Base-by-base conservation (phyloP, 2,113 vertebrate species). In the Macquaria australasica region DNA sequence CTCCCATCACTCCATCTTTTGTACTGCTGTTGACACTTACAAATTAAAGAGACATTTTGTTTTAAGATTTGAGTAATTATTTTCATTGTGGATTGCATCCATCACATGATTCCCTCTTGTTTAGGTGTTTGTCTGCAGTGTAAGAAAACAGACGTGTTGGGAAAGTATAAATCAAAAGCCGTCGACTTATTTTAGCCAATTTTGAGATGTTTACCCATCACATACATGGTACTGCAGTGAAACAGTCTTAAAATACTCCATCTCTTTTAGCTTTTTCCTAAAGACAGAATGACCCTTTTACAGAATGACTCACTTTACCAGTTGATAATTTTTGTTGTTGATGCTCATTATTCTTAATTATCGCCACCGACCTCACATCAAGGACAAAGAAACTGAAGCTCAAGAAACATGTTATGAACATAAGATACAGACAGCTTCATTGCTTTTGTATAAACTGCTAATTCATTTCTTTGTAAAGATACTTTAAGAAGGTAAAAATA, bases 1-100 rank as follows among this genome's bases (percentile, higher is more conserved):
- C 96, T 97, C 97, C 97, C 98, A 97, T 98, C 98, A 99, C 98
- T 99, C 98, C 98, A 99, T 99, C 97, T 99, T 99, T 99, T 99
- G 98, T 99, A 99, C 98, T 99, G 98, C 97, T 99, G 98, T 99
- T 98, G 97, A 99, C 98, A 99, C 98, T 99, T 98, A 99, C 96
- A 98, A 97, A 99, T 99, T 99, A 99, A 99, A 99, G 97, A 99
- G 97, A 98, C 97, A 97, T 99, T 99, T 99, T 99, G 98, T 99
- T 99, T 99, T 98, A 99, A 94, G 94, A 96, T 83, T 90, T 89
- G 93, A 88, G 94, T 94, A 50, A 79, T 88, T 77, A 41, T 85
- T 89, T 89, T 82, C 39, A n/a, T 71, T 83, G 14, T 69, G 2
- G 4, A 68, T 6, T 34, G 8, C 2, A 28, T 62, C 71, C 7